Evolutionary conservation across 2,797 vertebrate genomes (phyloP).

Genomic region (Halcyon smyrnensis): DNA sequence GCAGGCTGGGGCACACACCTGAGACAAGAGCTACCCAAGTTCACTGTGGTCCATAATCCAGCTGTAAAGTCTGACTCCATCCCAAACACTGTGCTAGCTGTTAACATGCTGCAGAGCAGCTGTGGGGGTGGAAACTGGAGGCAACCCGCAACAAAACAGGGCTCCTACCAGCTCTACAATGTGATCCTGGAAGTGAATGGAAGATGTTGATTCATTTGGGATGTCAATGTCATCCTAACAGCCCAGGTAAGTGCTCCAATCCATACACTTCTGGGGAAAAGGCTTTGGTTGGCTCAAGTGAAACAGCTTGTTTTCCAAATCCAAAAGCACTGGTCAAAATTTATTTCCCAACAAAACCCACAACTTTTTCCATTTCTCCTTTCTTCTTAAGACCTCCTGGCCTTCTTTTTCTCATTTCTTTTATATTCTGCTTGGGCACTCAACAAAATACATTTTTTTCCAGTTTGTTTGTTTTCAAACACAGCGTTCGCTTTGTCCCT

Average conservation of each 20-base stretch:
- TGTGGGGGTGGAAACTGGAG: neutral
- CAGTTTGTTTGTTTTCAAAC: neutral
- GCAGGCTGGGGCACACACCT: neutral
- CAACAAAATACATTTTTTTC: neutral
- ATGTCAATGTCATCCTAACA: neutral
- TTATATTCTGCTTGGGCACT: neutral
- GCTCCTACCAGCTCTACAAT: rapidly evolving
- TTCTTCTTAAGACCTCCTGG: no score
- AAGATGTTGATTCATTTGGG: neutral
- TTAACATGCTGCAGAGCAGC: neutral
- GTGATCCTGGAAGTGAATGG: neutral
- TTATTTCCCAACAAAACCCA: neutral
- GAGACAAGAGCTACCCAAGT: rapidly evolving
- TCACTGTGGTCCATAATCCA: neutral
- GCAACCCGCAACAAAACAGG: neutral
- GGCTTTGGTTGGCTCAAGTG: neutral
- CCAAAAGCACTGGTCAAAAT: neutral
- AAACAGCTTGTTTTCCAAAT: neutral
- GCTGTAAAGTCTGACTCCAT: neutral
- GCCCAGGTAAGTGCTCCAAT: neutral
- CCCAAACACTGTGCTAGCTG: neutral
- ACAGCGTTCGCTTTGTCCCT: neutral
- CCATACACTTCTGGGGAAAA: neutral
- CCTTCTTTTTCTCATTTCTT: no score
- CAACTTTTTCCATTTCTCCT: neutral